Evolutionary conservation across 2,888 invertebrate species (phyloP).

Genomic region (Amphipyra berbera): DNA sequence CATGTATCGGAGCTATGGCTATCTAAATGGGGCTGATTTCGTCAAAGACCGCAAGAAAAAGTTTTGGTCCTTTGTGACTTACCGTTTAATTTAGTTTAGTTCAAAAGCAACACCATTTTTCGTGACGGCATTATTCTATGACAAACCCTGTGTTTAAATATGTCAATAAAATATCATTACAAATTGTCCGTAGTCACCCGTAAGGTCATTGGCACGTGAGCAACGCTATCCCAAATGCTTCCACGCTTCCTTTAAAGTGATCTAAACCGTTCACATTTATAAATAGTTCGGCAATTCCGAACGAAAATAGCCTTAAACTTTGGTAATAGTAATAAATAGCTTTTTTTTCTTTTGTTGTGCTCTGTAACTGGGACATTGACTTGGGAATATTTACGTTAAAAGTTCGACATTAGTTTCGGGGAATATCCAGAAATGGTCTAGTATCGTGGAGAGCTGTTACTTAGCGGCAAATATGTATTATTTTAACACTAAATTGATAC

Average conservation of each 20-base stretch:
- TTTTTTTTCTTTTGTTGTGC: constrained; percentile 53
- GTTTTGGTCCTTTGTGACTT: no score
- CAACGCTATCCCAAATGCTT: constrained; percentile 52
- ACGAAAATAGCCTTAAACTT: constrained; percentile 51
- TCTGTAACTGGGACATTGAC: constrained; percentile 48
- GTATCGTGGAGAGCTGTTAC: neutral
- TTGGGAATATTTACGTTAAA: constrained; percentile 44
- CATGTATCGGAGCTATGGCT: no score
- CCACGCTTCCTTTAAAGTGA: constrained; percentile 56
- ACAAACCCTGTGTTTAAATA: no score
- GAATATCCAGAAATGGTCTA: constrained; percentile 20
- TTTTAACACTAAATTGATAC: no score
- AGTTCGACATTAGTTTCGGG: constrained; percentile 38
- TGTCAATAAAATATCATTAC: constrained; percentile 25
- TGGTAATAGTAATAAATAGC: constrained; percentile 38
- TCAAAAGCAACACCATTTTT: no score
- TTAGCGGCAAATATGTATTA: no score
- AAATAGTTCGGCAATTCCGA: constrained; percentile 48
- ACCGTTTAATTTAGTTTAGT: no score
- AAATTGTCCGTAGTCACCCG: constrained; percentile 31
- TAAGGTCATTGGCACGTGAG: constrained; percentile 71
- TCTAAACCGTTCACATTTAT: constrained; percentile 51
- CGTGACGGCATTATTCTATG: no score
- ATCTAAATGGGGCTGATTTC: no score
- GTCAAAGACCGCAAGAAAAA: no score